These are phyloP conservation scores for Epinephelus coioides DNA, from an alignment of 2,797 vertebrate species.

Conservation along the genomic window DNA sequence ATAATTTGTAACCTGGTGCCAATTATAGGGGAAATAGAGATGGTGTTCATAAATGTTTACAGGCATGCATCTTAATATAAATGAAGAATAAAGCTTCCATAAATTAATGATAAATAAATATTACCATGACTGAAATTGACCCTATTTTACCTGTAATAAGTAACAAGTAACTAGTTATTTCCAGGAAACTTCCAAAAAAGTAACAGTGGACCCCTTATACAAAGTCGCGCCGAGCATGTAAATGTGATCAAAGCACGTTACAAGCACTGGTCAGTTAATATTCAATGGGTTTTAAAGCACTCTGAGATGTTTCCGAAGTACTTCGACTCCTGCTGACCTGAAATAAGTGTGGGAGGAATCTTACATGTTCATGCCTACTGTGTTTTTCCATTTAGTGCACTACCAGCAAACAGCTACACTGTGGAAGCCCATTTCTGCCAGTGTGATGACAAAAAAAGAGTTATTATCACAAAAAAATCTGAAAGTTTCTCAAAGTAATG, in stretches of 20 bases:
- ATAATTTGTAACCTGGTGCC: neutral
- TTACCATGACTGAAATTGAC: neutral
- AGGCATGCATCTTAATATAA: neutral
- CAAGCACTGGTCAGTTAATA: neutral
- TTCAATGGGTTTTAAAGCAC: constrained; percentile 25
- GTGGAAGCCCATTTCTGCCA: too few relatives aligned
- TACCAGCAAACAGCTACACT: constrained; percentile 26
- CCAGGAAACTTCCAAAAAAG: neutral
- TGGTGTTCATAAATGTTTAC: neutral
- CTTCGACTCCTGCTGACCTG: neutral
- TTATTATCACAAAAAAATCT: too few relatives aligned
- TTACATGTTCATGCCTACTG: constrained; percentile 2
- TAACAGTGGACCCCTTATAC: neutral
- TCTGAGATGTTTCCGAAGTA: constrained; percentile 19
- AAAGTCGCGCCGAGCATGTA: neutral
- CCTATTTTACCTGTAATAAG: neutral
- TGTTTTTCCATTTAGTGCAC: constrained; percentile 56
- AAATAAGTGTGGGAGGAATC: neutral
- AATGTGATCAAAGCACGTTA: neutral
- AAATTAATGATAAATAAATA: neutral
- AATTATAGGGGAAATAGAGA: neutral
- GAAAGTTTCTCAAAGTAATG: too few relatives aligned
- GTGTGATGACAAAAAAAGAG: too few relatives aligned
- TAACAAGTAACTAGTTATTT: neutral
- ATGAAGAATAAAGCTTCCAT: neutral